These are phyloP conservation scores for Ailuropoda melanoleuca DNA, from an alignment of 2,113 vertebrate genomes.

Conservation along the genomic window DNA sequence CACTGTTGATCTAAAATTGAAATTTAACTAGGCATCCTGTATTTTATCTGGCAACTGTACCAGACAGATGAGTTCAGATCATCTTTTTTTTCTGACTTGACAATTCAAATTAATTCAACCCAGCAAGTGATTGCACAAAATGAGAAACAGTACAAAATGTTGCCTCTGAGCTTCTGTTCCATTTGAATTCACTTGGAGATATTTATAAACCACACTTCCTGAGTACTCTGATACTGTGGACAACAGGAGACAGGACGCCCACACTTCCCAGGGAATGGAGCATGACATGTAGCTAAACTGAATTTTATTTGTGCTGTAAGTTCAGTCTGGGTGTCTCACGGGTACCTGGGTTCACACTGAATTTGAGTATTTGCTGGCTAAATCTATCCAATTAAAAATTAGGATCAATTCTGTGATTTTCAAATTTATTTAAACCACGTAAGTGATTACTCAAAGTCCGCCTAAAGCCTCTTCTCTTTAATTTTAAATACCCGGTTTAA, in stretches of 20 bases:
- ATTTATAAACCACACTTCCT: neutral
- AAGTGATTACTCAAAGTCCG: neutral
- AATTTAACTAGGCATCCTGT: neutral
- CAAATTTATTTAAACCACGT: neutral
- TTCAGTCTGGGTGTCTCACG: neutral
- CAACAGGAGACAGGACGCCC: neutral
- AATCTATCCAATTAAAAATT: conserved; percentile 5
- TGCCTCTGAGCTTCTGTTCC: neutral
- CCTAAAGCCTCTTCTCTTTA: neutral
- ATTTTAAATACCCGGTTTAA: conserved; percentile 32
- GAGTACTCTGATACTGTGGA: neutral
- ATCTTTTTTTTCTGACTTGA: conserved; percentile 12
- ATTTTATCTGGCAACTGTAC: neutral
- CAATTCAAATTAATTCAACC: neutral
- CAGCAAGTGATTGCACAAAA: neutral
- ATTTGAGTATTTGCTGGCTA: neutral
- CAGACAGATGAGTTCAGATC: conserved; percentile 1
- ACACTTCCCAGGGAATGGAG: neutral
- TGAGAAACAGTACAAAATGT: neutral
- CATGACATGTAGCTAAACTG: neutral
- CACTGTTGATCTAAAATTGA: neutral
- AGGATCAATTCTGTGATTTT: neutral
- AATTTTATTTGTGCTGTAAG: neutral
- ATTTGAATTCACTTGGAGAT: neutral
- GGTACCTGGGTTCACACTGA: neutral